Base-by-base conservation (phyloP, 2,888 invertebrate species). In the Diachrysia chrysitis region DNA sequence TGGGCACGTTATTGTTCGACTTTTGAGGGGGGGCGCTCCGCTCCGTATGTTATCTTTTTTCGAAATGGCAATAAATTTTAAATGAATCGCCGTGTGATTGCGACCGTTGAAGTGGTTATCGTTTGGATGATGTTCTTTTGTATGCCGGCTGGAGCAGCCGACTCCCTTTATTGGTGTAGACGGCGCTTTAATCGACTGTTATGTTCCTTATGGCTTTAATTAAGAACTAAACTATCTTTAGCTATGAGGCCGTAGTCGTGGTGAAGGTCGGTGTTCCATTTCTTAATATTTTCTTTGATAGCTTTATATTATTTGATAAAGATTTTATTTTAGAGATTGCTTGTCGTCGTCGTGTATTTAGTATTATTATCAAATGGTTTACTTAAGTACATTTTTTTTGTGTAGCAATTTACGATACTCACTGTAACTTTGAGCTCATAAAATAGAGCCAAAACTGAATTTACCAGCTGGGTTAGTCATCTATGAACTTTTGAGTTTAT, bases 51-150 rank as follows among this genome's bases (percentile, higher is more conserved):
- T 86, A 86, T 86, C 84, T 83, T 82, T 25, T 84, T 85, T 84
- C 81, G 75, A 85, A 82, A 85, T 82, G 83, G 83, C 85, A 84
- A 86, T 91, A 89, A 90, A 90, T 89, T 90, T 86, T 82, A 84
- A 86, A 88, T 87, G 89, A 91, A 90, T 86, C 85, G 85, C 84
- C 82, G 81, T 85, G 83, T 87, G 90, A 90, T 90, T 89, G 88
- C 84, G 65, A 84, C 85, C 84, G 85, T 81, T 84, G 83, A 83
- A 84, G 84, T 81, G 83, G 84, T 80, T 86, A 86, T 85, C 84
- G 83, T 82, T 84, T 87, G 82, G 71, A 78, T 74, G 81, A 82
- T 80, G 81, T 62, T 76, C 84, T 76, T 84, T 87, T 84, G 83
- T 83, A 71, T 76, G 73, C 69, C 79, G 77, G 75, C 70, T 69